Conservation (phyloP, 2,113 vertebrate genomes). For the Leptodactylus fuscus region DNA sequence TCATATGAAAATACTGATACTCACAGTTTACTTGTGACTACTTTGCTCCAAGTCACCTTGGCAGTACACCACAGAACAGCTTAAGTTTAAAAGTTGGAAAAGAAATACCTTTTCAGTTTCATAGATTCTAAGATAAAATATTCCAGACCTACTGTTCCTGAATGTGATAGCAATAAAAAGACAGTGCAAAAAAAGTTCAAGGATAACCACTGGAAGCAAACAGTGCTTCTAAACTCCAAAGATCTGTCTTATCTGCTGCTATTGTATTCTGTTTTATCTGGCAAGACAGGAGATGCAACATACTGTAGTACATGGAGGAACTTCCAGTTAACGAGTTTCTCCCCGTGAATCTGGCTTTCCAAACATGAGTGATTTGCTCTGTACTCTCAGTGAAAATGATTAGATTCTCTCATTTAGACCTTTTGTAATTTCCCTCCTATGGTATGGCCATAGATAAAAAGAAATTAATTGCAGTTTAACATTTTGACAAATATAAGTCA, state of each 20-base stretch:
- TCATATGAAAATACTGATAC: slow-evolving; percentile 21
- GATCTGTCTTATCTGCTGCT: slow-evolving; percentile 46
- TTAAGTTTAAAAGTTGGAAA: slow-evolving; percentile 32
- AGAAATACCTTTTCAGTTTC: slow-evolving; percentile 33
- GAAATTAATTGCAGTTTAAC: neutral
- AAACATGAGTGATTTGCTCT: slow-evolving; percentile 6
- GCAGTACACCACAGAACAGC: slow-evolving; percentile 29
- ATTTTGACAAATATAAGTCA: too few relatives aligned
- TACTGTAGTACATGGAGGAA: neutral
- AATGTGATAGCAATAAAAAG: slow-evolving; percentile 26
- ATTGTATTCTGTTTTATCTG: slow-evolving; percentile 49
- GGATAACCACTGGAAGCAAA: slow-evolving; percentile 52
- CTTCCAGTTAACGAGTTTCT: neutral
- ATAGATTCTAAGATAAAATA: slow-evolving; percentile 39
- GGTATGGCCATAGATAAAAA: neutral
- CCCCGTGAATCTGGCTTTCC: neutral
- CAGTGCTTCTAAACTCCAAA: slow-evolving; percentile 45
- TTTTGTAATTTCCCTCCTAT: slow-evolving; percentile 14
- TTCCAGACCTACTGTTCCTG: slow-evolving; percentile 26
- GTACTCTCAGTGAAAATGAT: neutral
- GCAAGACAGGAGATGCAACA: slow-evolving; percentile 27
- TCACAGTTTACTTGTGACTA: slow-evolving; percentile 34
- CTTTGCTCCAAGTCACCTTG: slow-evolving; percentile 41
- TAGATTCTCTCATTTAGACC: neutral
- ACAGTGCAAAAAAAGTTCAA: slow-evolving; percentile 50